Evolutionary conservation across 2,888 invertebrate genomes (phyloP).

Genomic region (Operophtera brumata): DNA sequence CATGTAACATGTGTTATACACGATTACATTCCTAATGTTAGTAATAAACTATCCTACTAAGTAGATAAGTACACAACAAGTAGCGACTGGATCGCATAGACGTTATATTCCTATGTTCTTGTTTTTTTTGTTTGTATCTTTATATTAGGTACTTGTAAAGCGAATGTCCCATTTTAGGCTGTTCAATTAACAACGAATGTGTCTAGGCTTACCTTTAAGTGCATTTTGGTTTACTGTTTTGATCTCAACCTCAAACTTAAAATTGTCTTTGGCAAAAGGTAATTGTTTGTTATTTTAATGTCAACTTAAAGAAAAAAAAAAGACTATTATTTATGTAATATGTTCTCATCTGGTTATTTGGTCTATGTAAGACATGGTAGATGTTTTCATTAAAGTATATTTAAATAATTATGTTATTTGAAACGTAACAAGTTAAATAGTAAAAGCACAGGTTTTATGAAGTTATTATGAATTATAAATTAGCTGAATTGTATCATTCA

Average conservation of each 20-base stretch:
- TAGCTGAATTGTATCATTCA: constrained; percentile 55
- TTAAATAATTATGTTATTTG: constrained; percentile 25
- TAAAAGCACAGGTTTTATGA: constrained; percentile 67
- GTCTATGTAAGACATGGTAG: constrained; percentile 41
- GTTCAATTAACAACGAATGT: constrained; percentile 75
- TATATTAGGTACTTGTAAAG: constrained; percentile 29
- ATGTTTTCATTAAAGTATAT: constrained; percentile 25
- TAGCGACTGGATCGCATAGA: constrained; percentile 62
- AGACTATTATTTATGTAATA: neutral
- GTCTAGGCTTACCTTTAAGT: constrained; percentile 41
- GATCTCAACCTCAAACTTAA: constrained; percentile 14
- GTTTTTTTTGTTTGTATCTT: constrained; percentile 27
- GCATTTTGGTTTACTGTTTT: constrained; percentile 32
- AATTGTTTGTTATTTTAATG: neutral
- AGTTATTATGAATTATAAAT: constrained; percentile 51
- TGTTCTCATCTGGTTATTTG: constrained; percentile 33
- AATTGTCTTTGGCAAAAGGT: neutral
- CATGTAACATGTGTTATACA: constrained; percentile 28
- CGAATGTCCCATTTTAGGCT: constrained; percentile 67
- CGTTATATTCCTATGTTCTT: constrained; percentile 33
- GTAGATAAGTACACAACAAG: constrained; percentile 51
- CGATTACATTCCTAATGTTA: constrained; percentile 40
- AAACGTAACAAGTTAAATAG: constrained; percentile 63
- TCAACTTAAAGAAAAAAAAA: neutral
- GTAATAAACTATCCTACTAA: constrained; percentile 50